Evolutionary conservation across 1,140 invertebrate genomes (phyloP).

Genomic region (Stenopsyche tienmushanensis): DNA sequence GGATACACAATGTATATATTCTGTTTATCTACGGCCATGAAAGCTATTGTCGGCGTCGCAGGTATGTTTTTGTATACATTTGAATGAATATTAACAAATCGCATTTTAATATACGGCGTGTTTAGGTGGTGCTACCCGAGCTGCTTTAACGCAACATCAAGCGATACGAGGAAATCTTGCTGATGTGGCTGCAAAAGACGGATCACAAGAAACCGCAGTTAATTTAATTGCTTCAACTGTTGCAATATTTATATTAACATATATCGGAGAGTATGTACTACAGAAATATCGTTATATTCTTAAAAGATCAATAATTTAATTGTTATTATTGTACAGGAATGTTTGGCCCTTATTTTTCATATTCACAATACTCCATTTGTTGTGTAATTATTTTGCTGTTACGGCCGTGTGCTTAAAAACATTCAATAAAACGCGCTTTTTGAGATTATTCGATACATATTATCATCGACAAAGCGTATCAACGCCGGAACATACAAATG

Average conservation of each 20-base stretch:
- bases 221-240: constrained; percentile 82
- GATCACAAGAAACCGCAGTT: constrained; percentile 93
- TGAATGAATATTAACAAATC: too few species aligned
- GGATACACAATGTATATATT: constrained; percentile 62
- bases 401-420: constrained; percentile 69
- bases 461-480: constrained; percentile 44
- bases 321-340: constrained; percentile 51
- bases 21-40: constrained; percentile 69
- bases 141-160: constrained; percentile 90
- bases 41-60: constrained; percentile 83
- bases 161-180: constrained; percentile 87
- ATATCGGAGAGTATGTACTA: constrained; percentile 52
- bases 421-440: constrained; percentile 76
- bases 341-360: constrained; percentile 69
- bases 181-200: constrained; percentile 94
- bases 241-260: constrained; percentile 73
- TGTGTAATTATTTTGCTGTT: constrained; percentile 85
- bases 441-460: constrained; percentile 51
- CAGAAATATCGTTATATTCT: constrained; percentile 5
- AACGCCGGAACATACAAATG: constrained; percentile 14
- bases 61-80: constrained; percentile 59
- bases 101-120: too few species aligned
- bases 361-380: constrained; percentile 80
- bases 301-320: constrained; percentile 10
- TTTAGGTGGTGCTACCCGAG: constrained; percentile 79